These are phyloP conservation scores for Triplophysa yarkandensis DNA, from an alignment of 2,797 vertebrate genomes.

Conservation along the genomic window DNA sequence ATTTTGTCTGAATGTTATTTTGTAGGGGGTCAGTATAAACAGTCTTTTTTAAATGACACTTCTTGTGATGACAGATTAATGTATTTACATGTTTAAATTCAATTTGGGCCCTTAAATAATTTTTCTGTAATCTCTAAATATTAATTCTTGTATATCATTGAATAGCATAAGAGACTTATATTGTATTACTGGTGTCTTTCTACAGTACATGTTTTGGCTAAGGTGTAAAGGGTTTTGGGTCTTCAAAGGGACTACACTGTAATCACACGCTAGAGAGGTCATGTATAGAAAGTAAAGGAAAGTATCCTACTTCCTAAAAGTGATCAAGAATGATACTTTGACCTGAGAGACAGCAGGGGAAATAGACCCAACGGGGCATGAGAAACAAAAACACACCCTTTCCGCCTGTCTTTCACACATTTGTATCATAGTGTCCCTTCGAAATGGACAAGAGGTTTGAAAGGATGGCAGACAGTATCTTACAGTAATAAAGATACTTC, in stretches of 20 bases:
- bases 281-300: slow-evolving; percentile 23
- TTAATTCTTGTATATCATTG: no score
- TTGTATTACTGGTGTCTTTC: no score
- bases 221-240: no score
- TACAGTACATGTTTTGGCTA: background rate
- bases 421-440: slow-evolving; percentile 15
- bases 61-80: background rate
- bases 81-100: background rate
- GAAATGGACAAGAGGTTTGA: background rate
- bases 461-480: background rate
- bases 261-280: slow-evolving; percentile 43
- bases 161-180: no score
- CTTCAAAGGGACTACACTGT: slow-evolving; percentile 13
- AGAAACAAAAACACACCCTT: slow-evolving; percentile 46
- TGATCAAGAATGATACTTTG: slow-evolving; percentile 42
- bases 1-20: background rate
- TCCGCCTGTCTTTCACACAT: slow-evolving; percentile 17
- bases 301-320: slow-evolving; percentile 40
- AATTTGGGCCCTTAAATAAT: background rate
- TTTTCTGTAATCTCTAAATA: background rate
- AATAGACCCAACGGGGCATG: slow-evolving; percentile 53
- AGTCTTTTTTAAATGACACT: background rate
- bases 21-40: no score
- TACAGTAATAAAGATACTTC: background rate
- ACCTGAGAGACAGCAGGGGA: slow-evolving; percentile 47